These are phyloP conservation scores for Sigmodon hispidus DNA, from an alignment of 2,113 vertebrate genomes.

Conservation along the genomic window DNA sequence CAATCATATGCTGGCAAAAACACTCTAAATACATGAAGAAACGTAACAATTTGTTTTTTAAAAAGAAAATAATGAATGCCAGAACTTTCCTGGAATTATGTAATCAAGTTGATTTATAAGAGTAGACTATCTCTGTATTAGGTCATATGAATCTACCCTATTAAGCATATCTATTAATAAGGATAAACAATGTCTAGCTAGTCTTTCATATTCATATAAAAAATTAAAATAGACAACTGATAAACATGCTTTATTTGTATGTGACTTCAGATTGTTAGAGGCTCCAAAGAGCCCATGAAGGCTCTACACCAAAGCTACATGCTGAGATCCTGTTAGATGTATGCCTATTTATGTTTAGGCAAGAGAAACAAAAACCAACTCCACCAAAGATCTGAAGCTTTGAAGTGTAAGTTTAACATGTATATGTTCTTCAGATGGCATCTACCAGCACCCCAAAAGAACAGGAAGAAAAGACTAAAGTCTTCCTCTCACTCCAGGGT, in stretches of 20 bases:
- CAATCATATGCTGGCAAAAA: neutral
- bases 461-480: conserved; percentile 60
- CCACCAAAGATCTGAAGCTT: conserved; percentile 42
- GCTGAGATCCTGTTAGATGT: conserved; percentile 41
- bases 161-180: neutral
- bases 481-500: conserved; percentile 5
- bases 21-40: neutral
- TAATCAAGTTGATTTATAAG: neutral
- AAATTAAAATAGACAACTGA: conserved; percentile 50
- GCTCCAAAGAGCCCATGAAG: conserved; percentile 63
- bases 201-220: conserved; percentile 47
- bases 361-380: conserved; percentile 52
- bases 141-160: neutral
- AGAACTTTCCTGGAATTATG: neutral
- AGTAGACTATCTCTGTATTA: conserved; percentile 15
- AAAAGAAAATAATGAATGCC: conserved; percentile 19
- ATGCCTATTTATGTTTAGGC: conserved; percentile 60
- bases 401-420: conserved; percentile 53
- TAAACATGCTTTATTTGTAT: conserved; percentile 52
- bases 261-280: conserved; percentile 62
- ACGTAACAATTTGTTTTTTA: neutral
- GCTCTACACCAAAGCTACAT: conserved; percentile 59
- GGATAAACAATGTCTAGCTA: conserved; percentile 32
- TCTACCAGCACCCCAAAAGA: conserved; percentile 12
- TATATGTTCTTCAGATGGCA: conserved; percentile 43